Base-by-base conservation (phyloP, 2,888 invertebrate species). In the Endomychus coccineus region DNA sequence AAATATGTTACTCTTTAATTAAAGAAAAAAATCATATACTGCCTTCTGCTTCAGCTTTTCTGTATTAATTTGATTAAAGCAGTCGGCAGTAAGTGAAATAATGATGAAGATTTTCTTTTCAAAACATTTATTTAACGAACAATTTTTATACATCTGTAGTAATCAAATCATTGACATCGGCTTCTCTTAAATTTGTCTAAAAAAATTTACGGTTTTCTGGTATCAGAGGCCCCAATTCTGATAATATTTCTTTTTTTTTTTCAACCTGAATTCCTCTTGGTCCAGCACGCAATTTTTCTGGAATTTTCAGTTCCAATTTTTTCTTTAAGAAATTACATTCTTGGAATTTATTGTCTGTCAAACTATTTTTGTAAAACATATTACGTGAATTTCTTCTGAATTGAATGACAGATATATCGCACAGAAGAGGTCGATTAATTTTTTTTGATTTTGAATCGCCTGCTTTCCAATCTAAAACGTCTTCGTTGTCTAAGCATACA, bases 401-500 rank as follows among this genome's bases (percentile, higher is more conserved):
- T 15, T 29, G 29, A 9, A 29, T 16, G 4, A 29, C 16, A 29
- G 15, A 29, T 9, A 29, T 11, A 15, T 9, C 6, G 11, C n/a
- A 27, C 13, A 29, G 29, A 15, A 29, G 29, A 12, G 29, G 29
- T 15, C 29, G 29, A 12, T 29, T 29, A 15, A 6, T 12, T 29
- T 29, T 29, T 29, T 10, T 29, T 15, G 29, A 12, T 29, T 29
- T 29, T 13, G 29, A 29, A 29, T 29, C 29, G 6, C 29, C 29
- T 16, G 29, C 6, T 15, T 15, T 16, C 29, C 29, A 29, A 15
- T 12, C 29, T 11, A 29, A 10, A 29, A 29, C 14, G 29, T 34
- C 27, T 34, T 34, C 34, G 30, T 29, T 36, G 12, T 37, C 36
- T 30, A 36, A 36, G 25, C 39, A 36, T 36, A 39, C 25, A 28